Evolutionary conservation across 1,140 invertebrate species (phyloP), one percentile per base, ranked within the genome.

Genomic region (Agraylea sexmaculata): DNA sequence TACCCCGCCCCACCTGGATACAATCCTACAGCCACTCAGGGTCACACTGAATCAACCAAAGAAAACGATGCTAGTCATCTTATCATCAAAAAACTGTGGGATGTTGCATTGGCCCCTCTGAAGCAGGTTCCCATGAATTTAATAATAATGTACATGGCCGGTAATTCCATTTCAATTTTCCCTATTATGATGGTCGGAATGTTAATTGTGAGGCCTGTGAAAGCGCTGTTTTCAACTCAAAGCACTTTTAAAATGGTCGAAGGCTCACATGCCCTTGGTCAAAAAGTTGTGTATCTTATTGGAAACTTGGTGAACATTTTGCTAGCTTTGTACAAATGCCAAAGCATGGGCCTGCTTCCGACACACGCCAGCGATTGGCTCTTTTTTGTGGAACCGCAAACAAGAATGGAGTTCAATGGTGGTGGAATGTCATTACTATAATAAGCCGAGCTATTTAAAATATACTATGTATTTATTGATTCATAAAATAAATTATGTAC

Each of bases 151-250:
- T 99, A 96, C 62, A 99, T 99, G 95, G 88, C 94, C 40, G 95
- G 94, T 23, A 97, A 92, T 64, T 94, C 93, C 0, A 97, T 99
- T 53, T 97, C 92, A 1, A 97, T 99, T 49, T 98, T 99, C 56
- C 95, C 95, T 2, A 98, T 99, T n/a, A 99, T 99, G 95, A 99
- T 99, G 94, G 90, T 99, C 13, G 91, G 91, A 23, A 99, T 99
- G 95, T 76, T 98, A 58, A 86, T 97, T 46, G 83, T 97, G 43
- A 70, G 91, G 49, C 93, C 93, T 11, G 80, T 99, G 2, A 94
- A 98, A 66, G 90, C 93, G 6, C 69, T 99, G 13, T 90, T 96
- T 57, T 71, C 87, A 2, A 81, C 90, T 39, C 83, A 89, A 57
- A 77, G 81, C 46, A 90, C 90, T 32, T 97, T 97, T 53, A 94